Evolutionary conservation across 2,888 invertebrate genomes (phyloP).

Genomic region (Nasonia oneida): DNA sequence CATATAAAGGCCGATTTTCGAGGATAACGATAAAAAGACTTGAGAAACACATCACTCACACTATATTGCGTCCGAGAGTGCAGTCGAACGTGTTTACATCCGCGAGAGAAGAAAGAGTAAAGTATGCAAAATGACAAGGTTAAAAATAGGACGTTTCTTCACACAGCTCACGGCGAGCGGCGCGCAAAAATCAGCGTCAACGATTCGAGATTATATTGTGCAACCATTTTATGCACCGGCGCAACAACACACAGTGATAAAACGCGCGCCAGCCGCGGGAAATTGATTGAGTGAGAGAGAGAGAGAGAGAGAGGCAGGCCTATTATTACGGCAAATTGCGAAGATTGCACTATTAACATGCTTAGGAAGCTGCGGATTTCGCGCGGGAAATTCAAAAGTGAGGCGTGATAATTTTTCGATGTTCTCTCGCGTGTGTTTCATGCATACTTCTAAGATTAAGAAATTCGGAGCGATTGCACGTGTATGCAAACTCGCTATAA

Average conservation of each 20-base stretch:
- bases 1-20: background rate
- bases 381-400: slow-evolving; percentile 12
- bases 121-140: slow-evolving; percentile 45
- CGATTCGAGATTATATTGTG: slow-evolving; percentile 53
- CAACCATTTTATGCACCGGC: slow-evolving; percentile 39
- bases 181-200: slow-evolving; percentile 44
- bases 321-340: slow-evolving; percentile 54
- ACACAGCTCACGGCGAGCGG: background rate
- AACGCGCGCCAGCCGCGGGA: slow-evolving; percentile 22
- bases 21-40: background rate
- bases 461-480: background rate
- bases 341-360: slow-evolving; percentile 58
- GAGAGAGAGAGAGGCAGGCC: slow-evolving; percentile 15
- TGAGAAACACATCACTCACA: background rate
- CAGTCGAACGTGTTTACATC: background rate
- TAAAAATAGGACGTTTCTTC: slow-evolving; percentile 51
- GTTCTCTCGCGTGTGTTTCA: too few species aligned
- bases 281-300: slow-evolving; percentile 52
- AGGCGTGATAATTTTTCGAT: background rate
- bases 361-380: slow-evolving; percentile 12
- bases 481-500: slow-evolving; percentile 12
- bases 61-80: background rate
- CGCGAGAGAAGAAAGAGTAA: background rate
- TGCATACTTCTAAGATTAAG: background rate
- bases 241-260: slow-evolving; percentile 48